A percentile compares a stretch with the other conserved stretches of the same genome.
Conservation (phyloP, 1,140 invertebrate species). For the Cyrtorhinus lividipennis region DNA sequence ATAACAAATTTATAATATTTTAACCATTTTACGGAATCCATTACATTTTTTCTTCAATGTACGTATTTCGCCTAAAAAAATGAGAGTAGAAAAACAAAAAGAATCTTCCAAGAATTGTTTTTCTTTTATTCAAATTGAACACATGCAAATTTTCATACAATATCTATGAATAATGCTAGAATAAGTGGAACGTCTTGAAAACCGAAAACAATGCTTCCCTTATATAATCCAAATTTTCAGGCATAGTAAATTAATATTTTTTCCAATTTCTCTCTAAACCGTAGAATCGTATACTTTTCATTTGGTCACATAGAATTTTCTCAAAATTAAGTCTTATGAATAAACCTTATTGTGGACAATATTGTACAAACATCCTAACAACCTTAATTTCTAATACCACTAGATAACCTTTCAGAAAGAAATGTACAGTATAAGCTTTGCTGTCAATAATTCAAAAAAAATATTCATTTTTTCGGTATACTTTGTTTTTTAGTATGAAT, state of each 20-base stretch:
- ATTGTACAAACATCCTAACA: conserved; percentile 20
- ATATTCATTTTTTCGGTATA: conserved; percentile 14
- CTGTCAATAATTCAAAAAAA: background rate
- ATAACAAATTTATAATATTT: conserved; percentile 20
- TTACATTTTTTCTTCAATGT: background rate
- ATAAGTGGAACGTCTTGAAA: background rate
- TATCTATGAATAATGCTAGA: background rate
- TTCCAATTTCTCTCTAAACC: background rate
- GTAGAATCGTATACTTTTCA: conserved; percentile 26
- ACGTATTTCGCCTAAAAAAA: conserved; percentile 2
- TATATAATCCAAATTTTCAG: background rate
- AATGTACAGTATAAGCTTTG: background rate
- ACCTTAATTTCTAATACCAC: conserved; percentile 21
- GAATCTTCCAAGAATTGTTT: conserved; percentile 6
- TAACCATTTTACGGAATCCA: conserved; percentile 14
- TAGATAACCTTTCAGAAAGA: conserved; percentile 16
- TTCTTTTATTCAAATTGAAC: background rate
- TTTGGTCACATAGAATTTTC: conserved; percentile 25
- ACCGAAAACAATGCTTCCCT: background rate
- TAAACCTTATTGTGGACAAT: conserved; percentile 11
- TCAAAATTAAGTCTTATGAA: conserved; percentile 22
- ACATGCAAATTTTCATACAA: background rate
- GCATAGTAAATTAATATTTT: conserved; percentile 11
- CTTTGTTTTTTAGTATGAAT: background rate
- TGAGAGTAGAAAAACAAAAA: background rate